These are phyloP conservation scores for Accipiter virgatus DNA, from an alignment of 2,113 vertebrate species.

Conservation along the genomic window DNA sequence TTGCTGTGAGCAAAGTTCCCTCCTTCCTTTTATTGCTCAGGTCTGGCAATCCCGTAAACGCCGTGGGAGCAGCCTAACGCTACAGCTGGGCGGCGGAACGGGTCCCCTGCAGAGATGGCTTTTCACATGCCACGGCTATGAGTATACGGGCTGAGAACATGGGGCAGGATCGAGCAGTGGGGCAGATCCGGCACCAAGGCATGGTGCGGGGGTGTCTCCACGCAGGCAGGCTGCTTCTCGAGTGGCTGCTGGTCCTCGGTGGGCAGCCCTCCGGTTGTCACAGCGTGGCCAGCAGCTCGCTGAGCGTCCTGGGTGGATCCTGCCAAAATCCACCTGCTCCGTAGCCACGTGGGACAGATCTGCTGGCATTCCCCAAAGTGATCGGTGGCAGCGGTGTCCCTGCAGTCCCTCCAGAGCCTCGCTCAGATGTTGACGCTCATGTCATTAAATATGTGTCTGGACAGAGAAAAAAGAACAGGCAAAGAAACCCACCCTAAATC, in stretches of 20 bases:
- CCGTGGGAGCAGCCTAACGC: background rate
- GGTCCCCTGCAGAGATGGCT: background rate
- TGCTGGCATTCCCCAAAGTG: background rate
- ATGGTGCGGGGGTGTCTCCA: rapidly evolving
- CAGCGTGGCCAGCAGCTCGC: background rate
- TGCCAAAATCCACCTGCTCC: background rate
- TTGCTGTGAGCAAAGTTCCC: background rate
- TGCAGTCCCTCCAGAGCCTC: background rate
- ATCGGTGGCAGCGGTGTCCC: background rate
- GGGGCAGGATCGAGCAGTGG: background rate
- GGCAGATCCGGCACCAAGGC: background rate
- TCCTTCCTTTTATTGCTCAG: background rate
- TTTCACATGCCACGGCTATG: background rate
- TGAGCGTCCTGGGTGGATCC: background rate
- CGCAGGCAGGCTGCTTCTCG: rapidly evolving
- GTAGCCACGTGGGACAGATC: rapidly evolving
- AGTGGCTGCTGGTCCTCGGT: background rate
- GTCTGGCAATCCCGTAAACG: background rate
- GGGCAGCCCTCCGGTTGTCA: background rate
- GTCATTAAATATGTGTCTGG: background rate
- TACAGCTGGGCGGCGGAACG: rapidly evolving
- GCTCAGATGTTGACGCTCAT: no score
- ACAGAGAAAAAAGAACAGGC: rapidly evolving
- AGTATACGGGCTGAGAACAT: background rate
- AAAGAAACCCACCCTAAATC: background rate